Percentiles rank a stretch among this genome's conserved stretches.
These are phyloP conservation scores for Tricholauxania praeusta DNA, from an alignment of 2,888 invertebrate genomes.

Conservation along the genomic window DNA sequence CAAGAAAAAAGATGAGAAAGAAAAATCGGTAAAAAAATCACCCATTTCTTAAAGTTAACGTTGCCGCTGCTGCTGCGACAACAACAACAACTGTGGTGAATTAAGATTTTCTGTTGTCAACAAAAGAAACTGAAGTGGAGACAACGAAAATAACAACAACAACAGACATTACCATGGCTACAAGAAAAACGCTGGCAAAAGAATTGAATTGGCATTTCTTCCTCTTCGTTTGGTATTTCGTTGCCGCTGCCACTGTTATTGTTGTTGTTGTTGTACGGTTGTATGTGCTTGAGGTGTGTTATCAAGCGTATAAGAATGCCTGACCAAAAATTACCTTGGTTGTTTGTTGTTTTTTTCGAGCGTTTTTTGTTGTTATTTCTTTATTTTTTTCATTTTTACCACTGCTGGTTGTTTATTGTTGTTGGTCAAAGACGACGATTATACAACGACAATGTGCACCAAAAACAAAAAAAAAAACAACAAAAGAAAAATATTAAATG, in stretches of 20 bases:
- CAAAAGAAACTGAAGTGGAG: no score
- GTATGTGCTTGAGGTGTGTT: constrained; percentile 51
- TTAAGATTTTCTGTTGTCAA: neutral
- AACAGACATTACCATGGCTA: no score
- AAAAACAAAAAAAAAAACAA: constrained; percentile 33
- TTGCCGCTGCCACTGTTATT: constrained; percentile 28
- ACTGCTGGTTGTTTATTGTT: constrained; percentile 26
- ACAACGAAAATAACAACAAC: no score
- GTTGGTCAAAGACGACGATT: constrained; percentile 31
- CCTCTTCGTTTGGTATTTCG: constrained; percentile 48
- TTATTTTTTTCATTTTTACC: constrained; percentile 26
- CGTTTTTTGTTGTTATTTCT: constrained; percentile 7
- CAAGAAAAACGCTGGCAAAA: neutral
- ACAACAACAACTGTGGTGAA: constrained; percentile 29
- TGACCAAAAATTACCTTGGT: constrained; percentile 52
- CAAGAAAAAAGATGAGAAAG: neutral
- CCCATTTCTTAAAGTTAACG: no score
- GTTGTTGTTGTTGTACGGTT: neutral
- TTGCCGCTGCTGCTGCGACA: no score
- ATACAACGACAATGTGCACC: constrained; percentile 17
- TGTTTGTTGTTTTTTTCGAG: constrained; percentile 6
- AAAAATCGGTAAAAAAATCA: neutral
- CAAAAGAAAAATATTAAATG: neutral
- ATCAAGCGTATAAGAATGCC: constrained; percentile 56
- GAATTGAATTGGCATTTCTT: constrained; percentile 26